Base-by-base conservation (phyloP, 2,113 vertebrate species). In the Empidonax alnorum region DNA sequence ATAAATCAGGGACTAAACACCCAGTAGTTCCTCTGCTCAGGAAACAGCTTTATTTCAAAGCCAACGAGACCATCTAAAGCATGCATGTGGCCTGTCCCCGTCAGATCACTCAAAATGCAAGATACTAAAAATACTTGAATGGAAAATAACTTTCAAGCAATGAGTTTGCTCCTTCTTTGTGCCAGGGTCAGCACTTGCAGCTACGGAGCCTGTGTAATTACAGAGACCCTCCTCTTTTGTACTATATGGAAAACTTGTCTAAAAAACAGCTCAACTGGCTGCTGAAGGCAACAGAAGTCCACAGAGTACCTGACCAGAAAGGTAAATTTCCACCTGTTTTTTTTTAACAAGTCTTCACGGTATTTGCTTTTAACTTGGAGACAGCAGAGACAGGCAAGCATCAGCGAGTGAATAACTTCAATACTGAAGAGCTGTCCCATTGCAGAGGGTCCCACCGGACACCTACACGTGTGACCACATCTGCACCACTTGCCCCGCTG, bases 371-470 rank as follows among this genome's bases (percentile, higher is more conserved):
- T 47, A 41, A 52, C 21, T 14, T 24, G 41, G 20, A 72, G n/a
- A 10, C 1, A 2, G 62, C 19, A 61, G 41, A 46, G 21, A 37
- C 49, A 46, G 19, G 4, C 13, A 25, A 35, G n/a, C 12, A 28
- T 8, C 47, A 31, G 23, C 0, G 0, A 63, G 46, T 8, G 0
- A 47, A 21, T 0, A 12, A 28, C 52, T 81, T 50, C 30, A 74
- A 16, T 31, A 80, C 2, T 27, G 46, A 61, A 77, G 53, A 35
- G 56, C 62, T 53, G 58, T 68, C 28, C 52, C 33, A 50, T 37
- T 2, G 2, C 6, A 16, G 14, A 77, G 14, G 9, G 42, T 28
- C n/a, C 37, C 7, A 1, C 9, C 4, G 0, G 0, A 14, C 44
- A 68, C 23, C 18, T 35, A 18, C 14, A n/a, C 0, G 2, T 1